Evolutionary conservation across 1,140 invertebrate species (phyloP).

Genomic region (fruit fly (Drosophila melanogaster)): DNA sequence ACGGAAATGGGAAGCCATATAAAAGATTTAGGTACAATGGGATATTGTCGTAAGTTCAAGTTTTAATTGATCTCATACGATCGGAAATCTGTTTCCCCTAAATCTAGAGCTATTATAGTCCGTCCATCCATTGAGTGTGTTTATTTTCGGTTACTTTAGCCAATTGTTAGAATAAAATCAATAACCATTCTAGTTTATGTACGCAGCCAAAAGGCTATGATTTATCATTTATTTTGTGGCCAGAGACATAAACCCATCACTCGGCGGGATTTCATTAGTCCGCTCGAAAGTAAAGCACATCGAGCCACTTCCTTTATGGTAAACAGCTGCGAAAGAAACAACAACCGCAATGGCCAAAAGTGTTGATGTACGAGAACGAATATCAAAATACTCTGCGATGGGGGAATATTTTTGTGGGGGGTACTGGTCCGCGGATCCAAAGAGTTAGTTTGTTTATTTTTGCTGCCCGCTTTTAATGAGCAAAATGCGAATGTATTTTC

Average conservation of each 20-base stretch:
- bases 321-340: slow-evolving; percentile 60
- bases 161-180: slow-evolving; percentile 56
- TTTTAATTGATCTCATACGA: neutral
- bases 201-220: slow-evolving; percentile 43
- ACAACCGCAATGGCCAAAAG: slow-evolving; percentile 37
- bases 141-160: slow-evolving; percentile 16
- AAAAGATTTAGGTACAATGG: no score
- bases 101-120: neutral
- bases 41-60: no score
- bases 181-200: slow-evolving; percentile 47
- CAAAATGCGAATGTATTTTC: slow-evolving; percentile 60
- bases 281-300: slow-evolving; percentile 28
- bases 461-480: slow-evolving; percentile 57
- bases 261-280: slow-evolving; percentile 36
- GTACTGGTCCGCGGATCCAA: neutral
- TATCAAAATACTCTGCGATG: slow-evolving; percentile 49
- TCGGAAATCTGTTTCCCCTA: neutral
- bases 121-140: slow-evolving; percentile 9
- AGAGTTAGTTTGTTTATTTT: slow-evolving; percentile 37
- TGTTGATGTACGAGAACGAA: slow-evolving; percentile 69
- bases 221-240: slow-evolving; percentile 67
- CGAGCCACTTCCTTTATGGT: slow-evolving; percentile 75
- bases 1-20: no score
- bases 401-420: slow-evolving; percentile 2
- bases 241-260: slow-evolving; percentile 66